Base-by-base conservation (phyloP, 2,797 vertebrate species). In the Corythornis leucogaster region DNA sequence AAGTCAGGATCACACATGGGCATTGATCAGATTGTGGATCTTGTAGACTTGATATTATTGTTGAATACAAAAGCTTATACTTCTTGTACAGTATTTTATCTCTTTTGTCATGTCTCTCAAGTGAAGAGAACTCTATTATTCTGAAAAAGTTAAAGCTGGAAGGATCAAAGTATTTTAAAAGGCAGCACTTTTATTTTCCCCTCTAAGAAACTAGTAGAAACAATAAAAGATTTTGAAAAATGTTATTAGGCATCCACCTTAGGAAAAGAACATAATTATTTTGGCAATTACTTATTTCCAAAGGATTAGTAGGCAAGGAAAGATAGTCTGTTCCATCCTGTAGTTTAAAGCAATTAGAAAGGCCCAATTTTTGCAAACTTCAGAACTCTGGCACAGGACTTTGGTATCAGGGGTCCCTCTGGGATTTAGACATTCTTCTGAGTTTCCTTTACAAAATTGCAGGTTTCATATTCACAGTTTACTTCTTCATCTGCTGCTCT, bases 301-400 rank as follows among this genome's bases (percentile, higher is more conserved):
- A 88, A 86, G 53, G 33, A 46, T 90, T 77, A 81, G 61, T 93
- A 86, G 42, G 57, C 89, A 89, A 73, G 42, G 77, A 89, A 85
- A 87, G 43, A 51, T 54, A 73, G 45, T 38, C 63, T 85, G 40
- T 79, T 90, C 43, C 35, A 48, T 85, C 85, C 86, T 43, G 20
- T 80, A 71, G 54, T 78, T 71, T 68, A 54, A 89, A 91, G 50
- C 61, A 80, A 82, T 90, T 88, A 76, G 22, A 85, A 63, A 85
- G 75, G 57, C 19, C 25, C 19, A 69, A 48, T 82, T 93, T 85
- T 85, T 75, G 48, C 55, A 64, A 74, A 66, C 48, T 81, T 83
- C 46, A 66, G 24, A 68, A 63, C 30, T 83, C 54, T 78, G 73
- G 38, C 71, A 59, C 63, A 82, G 63, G 48, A 59, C 48, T 85